These are phyloP conservation scores for Proterorhinus semilunaris DNA, from an alignment of 2,113 vertebrate genomes.

Conservation along the genomic window DNA sequence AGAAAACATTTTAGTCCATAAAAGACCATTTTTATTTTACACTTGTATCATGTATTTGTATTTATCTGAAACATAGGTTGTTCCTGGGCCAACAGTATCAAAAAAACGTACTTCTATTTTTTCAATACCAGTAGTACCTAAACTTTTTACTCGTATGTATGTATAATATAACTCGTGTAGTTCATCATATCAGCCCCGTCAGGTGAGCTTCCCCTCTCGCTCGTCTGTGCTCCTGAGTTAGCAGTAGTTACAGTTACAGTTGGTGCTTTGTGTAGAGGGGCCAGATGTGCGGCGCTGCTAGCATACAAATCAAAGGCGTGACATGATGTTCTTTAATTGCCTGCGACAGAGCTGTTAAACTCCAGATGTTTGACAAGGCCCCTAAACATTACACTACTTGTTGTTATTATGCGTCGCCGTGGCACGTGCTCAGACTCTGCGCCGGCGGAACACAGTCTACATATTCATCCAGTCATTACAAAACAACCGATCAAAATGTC, in stretches of 20 bases:
- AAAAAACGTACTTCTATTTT: too few species aligned
- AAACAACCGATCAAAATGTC: conserved; percentile 79
- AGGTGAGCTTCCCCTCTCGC: too few species aligned
- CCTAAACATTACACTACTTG: conserved; percentile 70
- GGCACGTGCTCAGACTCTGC: conserved; percentile 21
- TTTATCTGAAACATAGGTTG: too few species aligned
- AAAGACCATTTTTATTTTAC: too few species aligned
- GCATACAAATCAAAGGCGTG: conserved; percentile 94
- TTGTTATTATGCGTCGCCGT: conserved; percentile 59
- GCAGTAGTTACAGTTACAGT: conserved; percentile 3
- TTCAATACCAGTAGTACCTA: too few species aligned
- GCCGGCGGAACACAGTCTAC: conserved; percentile 59
- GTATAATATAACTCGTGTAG: too few species aligned
- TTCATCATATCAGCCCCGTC: too few species aligned
- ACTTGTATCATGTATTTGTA: too few species aligned
- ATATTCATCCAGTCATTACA: conserved; percentile 78
- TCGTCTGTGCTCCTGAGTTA: background rate
- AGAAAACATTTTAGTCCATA: too few species aligned
- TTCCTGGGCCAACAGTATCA: too few species aligned
- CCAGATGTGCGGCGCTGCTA: conserved; percentile 68
- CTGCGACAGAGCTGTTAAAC: conserved; percentile 95
- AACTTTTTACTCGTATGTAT: too few species aligned
- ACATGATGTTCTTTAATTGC: conserved; percentile 97
- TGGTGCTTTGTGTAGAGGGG: background rate
- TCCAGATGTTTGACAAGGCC: conserved; percentile 91